A percentile compares a stretch with the other conserved stretches of the same genome.
These are phyloP conservation scores for Aphyosemion australe DNA, from an alignment of 2,113 vertebrate genomes.

Conservation along the genomic window DNA sequence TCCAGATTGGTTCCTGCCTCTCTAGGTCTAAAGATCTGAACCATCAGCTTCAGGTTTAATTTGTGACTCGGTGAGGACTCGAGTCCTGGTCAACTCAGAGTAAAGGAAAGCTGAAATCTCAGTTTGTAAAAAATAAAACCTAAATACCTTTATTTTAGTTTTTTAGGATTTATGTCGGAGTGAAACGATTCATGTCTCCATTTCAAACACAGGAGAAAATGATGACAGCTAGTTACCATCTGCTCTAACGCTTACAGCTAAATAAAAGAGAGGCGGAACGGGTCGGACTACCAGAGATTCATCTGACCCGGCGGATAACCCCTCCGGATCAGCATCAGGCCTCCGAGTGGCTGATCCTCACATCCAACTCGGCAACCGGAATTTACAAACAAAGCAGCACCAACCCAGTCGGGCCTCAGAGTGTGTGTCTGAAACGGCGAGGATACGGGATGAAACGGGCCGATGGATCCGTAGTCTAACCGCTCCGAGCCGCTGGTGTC, in stretches of 20 bases:
- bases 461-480: too few species aligned
- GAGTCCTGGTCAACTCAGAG: background rate
- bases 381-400: too few species aligned
- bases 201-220: conserved; percentile 47
- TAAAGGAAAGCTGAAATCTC: too few species aligned
- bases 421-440: background rate
- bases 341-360: conserved; percentile 12
- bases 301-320: conserved; percentile 38
- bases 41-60: too few species aligned
- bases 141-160: background rate
- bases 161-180: conserved; percentile 39
- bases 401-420: too few species aligned
- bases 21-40: background rate
- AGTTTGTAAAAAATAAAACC: background rate
- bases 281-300: conserved; percentile 28
- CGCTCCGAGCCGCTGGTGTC: conserved; percentile 36
- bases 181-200: conserved; percentile 46
- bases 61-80: too few species aligned
- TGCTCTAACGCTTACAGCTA: conserved; percentile 44
- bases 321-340: conserved; percentile 27
- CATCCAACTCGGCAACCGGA: too few species aligned
- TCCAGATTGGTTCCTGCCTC: background rate
- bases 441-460: too few species aligned
- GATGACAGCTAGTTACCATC: conserved; percentile 39
- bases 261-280: conserved; percentile 25